phyloP scores from a whole-genome alignment of 2,113 vertebrate genomes.

The Phodopus roborovskii region DNA sequence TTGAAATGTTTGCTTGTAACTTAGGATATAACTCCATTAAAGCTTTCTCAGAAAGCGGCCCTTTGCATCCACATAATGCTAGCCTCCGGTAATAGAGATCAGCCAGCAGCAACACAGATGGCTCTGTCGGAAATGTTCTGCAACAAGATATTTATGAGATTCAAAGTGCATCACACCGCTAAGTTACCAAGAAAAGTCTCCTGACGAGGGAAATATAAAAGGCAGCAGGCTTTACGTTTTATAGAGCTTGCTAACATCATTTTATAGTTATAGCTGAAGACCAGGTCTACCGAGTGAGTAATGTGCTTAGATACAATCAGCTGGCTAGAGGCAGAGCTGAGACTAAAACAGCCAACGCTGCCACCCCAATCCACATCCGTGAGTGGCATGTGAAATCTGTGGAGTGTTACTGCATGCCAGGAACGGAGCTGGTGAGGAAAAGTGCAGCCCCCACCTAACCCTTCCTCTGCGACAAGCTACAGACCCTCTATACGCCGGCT shows the following conservation, averaged over 20 bases:
- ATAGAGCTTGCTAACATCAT: not conserved
- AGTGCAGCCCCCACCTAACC: not conserved
- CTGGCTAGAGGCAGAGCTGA: not conserved
- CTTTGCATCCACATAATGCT: slow-evolving; percentile 90
- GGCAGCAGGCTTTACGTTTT: not conserved
- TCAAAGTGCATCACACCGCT: not conserved
- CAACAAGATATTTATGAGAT: slow-evolving; percentile 50
- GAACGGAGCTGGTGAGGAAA: not conserved
- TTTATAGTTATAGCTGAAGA: not conserved
- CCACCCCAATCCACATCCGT: not conserved
- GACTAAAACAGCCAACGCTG: not conserved
- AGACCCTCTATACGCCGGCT: not conserved
- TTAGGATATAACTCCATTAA: slow-evolving; percentile 90
- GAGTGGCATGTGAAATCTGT: not conserved
- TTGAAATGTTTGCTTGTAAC: slow-evolving; percentile 93
- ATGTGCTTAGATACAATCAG: not conserved
- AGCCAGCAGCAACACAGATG: slow-evolving; percentile 91
- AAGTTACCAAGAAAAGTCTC: not conserved
- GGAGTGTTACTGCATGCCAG: not conserved
- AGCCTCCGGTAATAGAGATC: slow-evolving; percentile 96
- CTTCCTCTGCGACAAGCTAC: not conserved
- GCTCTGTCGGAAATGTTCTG: slow-evolving; percentile 92
- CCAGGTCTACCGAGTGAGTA: not conserved
- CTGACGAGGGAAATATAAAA: not conserved
- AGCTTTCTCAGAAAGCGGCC: slow-evolving; percentile 90